Conservation (phyloP, 2,113 vertebrate genomes). For the Zosterops hypoxanthus region DNA sequence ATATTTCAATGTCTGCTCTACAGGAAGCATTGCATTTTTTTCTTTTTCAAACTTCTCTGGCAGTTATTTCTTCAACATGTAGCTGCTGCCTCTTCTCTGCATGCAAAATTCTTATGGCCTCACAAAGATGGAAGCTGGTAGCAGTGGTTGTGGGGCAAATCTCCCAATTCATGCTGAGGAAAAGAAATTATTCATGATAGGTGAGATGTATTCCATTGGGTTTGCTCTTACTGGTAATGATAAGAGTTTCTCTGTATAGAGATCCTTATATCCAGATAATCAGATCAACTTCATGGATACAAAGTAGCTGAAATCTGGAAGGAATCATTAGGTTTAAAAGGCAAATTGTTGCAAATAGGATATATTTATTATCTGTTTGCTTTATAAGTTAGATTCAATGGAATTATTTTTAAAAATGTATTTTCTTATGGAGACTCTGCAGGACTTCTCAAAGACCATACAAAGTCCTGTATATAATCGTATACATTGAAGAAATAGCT, state of each 20-base stretch:
- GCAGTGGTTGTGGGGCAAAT: not conserved
- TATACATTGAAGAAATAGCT: not conserved
- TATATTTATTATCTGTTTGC: not conserved
- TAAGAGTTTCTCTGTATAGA: not conserved
- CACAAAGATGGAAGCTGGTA: not conserved
- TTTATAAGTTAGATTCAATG: not conserved
- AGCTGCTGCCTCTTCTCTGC: conserved; percentile 3
- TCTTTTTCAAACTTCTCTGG: not conserved
- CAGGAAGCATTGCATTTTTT: not conserved
- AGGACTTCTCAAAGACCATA: not conserved
- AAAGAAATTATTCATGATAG: conserved; percentile 12
- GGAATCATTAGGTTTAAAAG: not conserved
- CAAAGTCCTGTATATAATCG: not conserved
- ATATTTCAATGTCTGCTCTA: not conserved
- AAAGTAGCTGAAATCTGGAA: not conserved
- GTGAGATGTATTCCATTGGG: not conserved
- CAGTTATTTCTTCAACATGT: conserved; percentile 3
- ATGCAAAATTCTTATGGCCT: not conserved
- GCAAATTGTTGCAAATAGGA: not conserved
- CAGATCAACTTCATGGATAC: not conserved
- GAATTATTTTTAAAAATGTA: not conserved
- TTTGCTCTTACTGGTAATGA: not conserved
- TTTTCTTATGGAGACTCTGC: not conserved
- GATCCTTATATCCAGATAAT: not conserved
- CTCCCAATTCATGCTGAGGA: not conserved